Percentiles rank a stretch among this genome's conserved stretches.
Evolutionary conservation across 1,140 invertebrate species (phyloP).

Genomic region (Drosophila prosaltans): DNA sequence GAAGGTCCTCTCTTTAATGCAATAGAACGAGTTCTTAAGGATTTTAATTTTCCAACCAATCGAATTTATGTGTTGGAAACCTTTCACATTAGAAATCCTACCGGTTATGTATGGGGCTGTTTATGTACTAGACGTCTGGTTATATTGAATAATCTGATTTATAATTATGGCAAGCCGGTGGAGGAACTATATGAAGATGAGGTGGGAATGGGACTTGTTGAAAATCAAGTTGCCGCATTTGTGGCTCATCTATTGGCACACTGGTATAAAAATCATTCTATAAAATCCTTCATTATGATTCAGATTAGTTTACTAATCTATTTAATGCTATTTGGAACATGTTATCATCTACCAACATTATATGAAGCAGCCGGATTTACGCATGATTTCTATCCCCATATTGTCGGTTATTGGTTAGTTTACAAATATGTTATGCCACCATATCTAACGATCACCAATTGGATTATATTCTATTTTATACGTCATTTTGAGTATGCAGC

Average conservation of each 20-base stretch:
- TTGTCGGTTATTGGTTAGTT: slow-evolving; percentile 37
- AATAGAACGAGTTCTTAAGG: neutral
- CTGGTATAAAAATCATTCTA: slow-evolving; percentile 17
- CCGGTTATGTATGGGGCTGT: slow-evolving; percentile 34
- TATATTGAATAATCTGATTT: slow-evolving; percentile 40
- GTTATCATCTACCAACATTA: neutral
- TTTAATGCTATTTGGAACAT: slow-evolving; percentile 37
- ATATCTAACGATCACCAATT: slow-evolving; percentile 13
- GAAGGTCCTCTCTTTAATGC: neutral
- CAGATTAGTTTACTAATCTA: slow-evolving; percentile 37
- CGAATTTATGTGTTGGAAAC: slow-evolving; percentile 32
- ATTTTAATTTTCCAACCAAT: slow-evolving; percentile 18
- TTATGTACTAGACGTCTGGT: slow-evolving; percentile 36
- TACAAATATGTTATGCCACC: slow-evolving; percentile 36
- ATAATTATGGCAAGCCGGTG: slow-evolving; percentile 22
- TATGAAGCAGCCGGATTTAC: slow-evolving; percentile 53
- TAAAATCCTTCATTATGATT: slow-evolving; percentile 8
- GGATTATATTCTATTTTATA: slow-evolving; percentile 26
- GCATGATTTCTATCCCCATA: slow-evolving; percentile 24
- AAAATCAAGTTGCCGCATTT: slow-evolving; percentile 38
- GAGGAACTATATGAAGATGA: slow-evolving; percentile 26
- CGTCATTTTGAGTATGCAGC: slow-evolving; percentile 36
- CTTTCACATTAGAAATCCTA: slow-evolving; percentile 5
- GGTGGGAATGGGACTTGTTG: slow-evolving; percentile 28
- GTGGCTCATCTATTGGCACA: slow-evolving; percentile 56